Conservation (phyloP, 1,140 invertebrate genomes). For the Myzus persicae region DNA sequence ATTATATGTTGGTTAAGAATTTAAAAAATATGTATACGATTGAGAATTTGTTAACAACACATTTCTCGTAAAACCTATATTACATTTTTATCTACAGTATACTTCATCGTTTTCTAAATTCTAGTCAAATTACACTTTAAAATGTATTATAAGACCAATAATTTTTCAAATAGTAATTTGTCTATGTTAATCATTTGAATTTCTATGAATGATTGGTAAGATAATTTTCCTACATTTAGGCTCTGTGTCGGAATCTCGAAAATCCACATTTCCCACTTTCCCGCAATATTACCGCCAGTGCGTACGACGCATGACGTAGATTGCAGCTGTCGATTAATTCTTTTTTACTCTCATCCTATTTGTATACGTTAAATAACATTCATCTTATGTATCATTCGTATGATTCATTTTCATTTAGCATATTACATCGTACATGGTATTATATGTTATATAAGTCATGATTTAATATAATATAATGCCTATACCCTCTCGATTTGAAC, state of each 20-base stretch:
- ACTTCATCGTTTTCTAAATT: not conserved
- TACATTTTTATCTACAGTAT: no score
- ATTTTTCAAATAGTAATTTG: not conserved
- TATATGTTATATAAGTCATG: no score
- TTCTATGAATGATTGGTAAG: not conserved
- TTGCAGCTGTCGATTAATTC: not conserved
- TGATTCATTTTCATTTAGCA: not conserved
- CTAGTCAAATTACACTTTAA: not conserved
- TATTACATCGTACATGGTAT: not conserved
- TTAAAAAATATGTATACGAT: no score
- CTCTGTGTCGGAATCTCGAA: not conserved
- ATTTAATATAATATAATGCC: not conserved
- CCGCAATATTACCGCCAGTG: not conserved
- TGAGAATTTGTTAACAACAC: not conserved
- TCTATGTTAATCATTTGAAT: not conserved
- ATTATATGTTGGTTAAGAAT: not conserved
- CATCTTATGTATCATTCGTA: not conserved
- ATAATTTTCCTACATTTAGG: not conserved
- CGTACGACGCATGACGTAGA: no score
- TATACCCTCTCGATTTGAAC: not conserved
- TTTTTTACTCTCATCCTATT: not conserved
- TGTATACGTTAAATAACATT: not conserved
- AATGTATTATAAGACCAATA: not conserved
- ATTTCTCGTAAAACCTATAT: not conserved
- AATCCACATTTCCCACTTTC: not conserved